Base-by-base conservation (phyloP, 2,888 invertebrate genomes). In the Chalcosyrphus nemorum region DNA sequence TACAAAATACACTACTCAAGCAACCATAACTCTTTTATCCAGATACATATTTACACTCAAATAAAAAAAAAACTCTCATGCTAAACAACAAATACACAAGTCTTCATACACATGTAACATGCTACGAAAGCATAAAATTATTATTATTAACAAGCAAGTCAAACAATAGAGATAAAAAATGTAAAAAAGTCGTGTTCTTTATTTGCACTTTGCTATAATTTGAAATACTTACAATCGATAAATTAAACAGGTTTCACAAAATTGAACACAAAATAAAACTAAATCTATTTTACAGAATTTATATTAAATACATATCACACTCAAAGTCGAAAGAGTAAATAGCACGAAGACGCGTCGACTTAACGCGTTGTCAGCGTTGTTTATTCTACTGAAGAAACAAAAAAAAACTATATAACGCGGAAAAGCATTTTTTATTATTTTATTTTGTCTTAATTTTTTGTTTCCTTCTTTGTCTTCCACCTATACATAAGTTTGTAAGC, bases 351-450 rank as follows among this genome's bases (percentile, higher is more conserved):
- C 47, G 47, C n/a, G 21, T 11, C 5, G n/a, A 19, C n/a, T 32
- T 32, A 19, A 32, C 32, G 54, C 54, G 54, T 41, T 43, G 59
- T 59, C 41, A 41, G 15, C 41, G 13, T 41, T 41, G 24, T 59
- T 41, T 41, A 13, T 59, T 59, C 13, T 13, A 13, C 15, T 9
- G 41, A 41, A 57, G 9, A 38, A 21, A 59, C n/a, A n/a, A 41
- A 57, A 41, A 21, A 27, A 2, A 59, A 41, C 24, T 15, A 13
- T 4, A n/a, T 3, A n/a, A 41, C 4, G 13, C 11, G 43, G 41
- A 15, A 59, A 21, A 15, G n/a, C 9, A 9, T 11, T 19, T 15
- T 41, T 41, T 41, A 4, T n/a, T 32, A 21, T 56, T 4, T 59
- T 43, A 61, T 61, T 43, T 61, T 15, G n/a, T 6, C 2, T 43